Conservation (phyloP, 2,888 invertebrate species). For the Cabera pusaria region DNA sequence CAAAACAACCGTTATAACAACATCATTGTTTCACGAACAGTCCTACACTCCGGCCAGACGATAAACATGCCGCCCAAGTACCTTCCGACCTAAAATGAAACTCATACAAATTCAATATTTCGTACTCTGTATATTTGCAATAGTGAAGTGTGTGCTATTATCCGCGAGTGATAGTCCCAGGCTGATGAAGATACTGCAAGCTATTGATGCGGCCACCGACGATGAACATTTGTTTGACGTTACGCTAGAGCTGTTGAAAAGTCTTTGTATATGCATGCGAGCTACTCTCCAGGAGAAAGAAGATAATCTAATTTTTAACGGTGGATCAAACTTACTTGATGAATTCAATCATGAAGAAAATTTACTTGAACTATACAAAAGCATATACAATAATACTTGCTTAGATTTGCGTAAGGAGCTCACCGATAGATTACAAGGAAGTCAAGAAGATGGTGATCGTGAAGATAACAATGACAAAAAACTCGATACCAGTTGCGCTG, state of each 20-base stretch:
- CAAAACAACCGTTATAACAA: slow-evolving; percentile 55
- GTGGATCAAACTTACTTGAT: slow-evolving; percentile 33
- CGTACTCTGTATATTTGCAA: slow-evolving; percentile 18
- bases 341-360: slow-evolving; percentile 27
- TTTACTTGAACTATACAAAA: slow-evolving; percentile 52
- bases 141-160: slow-evolving; percentile 14
- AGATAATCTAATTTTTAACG: slow-evolving; percentile 32
- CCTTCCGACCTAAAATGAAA: slow-evolving; percentile 54
- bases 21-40: slow-evolving; percentile 52
- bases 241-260: slow-evolving; percentile 60
- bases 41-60: slow-evolving; percentile 13
- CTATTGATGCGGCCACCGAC: slow-evolving; percentile 55
- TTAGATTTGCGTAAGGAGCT: slow-evolving; percentile 48
- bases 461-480: slow-evolving; percentile 29
- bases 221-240: slow-evolving; percentile 58
- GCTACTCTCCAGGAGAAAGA: slow-evolving; percentile 50
- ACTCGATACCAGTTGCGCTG: slow-evolving; percentile 33
- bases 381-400: slow-evolving; percentile 64
- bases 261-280: slow-evolving; percentile 63
- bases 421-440: slow-evolving; percentile 36
- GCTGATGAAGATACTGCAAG: slow-evolving; percentile 54
- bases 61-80: slow-evolving; percentile 53
- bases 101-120: slow-evolving; percentile 20
- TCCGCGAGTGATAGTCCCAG: slow-evolving; percentile 46
- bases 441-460: slow-evolving; percentile 17